Conservation (phyloP, 2,888 invertebrate genomes). For the Lapara coniferarum region DNA sequence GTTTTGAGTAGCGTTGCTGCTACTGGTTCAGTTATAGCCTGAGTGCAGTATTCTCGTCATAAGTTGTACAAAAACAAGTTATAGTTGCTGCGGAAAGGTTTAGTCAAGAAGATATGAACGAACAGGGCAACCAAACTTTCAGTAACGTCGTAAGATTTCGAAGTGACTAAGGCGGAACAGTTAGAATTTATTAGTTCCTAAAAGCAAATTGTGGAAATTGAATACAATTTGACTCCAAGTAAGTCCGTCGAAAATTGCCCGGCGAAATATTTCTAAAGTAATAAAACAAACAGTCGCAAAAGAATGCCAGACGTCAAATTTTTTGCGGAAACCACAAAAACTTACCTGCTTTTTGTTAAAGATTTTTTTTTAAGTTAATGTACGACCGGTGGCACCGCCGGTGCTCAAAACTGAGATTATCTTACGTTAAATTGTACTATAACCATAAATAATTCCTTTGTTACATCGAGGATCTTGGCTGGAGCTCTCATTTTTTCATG, state of each 20-base stretch:
- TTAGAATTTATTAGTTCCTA: no score
- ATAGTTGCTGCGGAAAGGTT: no score
- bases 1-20: no score
- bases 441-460: slow-evolving; percentile 48
- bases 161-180: no score
- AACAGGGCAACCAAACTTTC: no score
- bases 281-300: background rate
- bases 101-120: no score
- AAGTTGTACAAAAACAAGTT: no score
- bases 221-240: no score
- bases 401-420: slow-evolving; percentile 45
- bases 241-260: background rate
- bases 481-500: slow-evolving; percentile 28
- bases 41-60: no score
- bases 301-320: slow-evolving; percentile 21
- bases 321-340: slow-evolving; percentile 2
- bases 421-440: slow-evolving; percentile 48
- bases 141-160: no score
- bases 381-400: slow-evolving; percentile 38
- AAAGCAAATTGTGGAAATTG: no score
- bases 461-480: slow-evolving; percentile 35
- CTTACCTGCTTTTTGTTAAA: slow-evolving; percentile 36
- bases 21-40: no score
- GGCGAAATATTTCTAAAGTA: slow-evolving; percentile 3
- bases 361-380: slow-evolving; percentile 41